Conservation (phyloP, 1,140 invertebrate species). For the Papilio dardanus region DNA sequence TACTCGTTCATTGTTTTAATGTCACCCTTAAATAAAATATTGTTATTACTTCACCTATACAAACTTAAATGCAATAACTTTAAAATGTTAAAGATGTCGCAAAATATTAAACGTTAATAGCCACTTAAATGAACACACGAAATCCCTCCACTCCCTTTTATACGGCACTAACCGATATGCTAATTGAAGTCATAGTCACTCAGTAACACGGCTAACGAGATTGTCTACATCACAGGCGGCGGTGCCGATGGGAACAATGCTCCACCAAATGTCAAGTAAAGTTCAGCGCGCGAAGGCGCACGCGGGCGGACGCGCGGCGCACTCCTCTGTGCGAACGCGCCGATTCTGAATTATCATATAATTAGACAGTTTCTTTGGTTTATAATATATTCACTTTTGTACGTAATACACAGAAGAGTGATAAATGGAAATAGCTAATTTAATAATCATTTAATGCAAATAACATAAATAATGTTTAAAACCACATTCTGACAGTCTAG, state of each 20-base stretch:
- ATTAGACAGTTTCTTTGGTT: neutral
- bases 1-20: neutral
- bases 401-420: neutral
- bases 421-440: neutral
- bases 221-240: conserved; percentile 5
- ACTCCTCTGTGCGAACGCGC: conserved; percentile 37
- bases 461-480: no score
- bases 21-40: neutral
- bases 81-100: conserved; percentile 2
- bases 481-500: no score
- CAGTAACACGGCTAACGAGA: conserved; percentile 24
- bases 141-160: neutral
- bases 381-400: neutral
- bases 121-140: neutral
- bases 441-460: no score
- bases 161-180: conserved; percentile 8
- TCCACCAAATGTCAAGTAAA: conserved; percentile 41
- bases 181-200: conserved; percentile 16
- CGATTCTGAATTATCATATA: neutral
- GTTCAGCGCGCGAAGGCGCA: conserved; percentile 34
- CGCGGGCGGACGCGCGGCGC: conserved; percentile 35
- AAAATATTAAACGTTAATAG: neutral
- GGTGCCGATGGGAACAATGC: conserved; percentile 4
- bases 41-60: neutral
- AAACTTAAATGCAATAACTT: neutral